Evolutionary conservation across 1,140 invertebrate species (phyloP).

Genomic region (Magallana angulata): DNA sequence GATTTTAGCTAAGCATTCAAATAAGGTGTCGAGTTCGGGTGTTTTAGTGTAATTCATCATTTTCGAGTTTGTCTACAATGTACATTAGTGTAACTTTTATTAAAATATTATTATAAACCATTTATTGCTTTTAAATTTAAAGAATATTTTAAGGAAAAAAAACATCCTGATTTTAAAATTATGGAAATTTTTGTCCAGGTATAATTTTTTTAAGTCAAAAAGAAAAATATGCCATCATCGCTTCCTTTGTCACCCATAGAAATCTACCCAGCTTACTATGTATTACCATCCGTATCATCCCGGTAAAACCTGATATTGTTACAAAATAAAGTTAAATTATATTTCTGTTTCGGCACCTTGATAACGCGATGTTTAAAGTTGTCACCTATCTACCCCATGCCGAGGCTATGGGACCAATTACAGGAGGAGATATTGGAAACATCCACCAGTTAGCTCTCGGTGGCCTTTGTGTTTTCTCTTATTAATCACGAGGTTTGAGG

Average conservation of each 20-base stretch:
- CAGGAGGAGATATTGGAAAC: constrained; percentile 14
- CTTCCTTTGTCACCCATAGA: not conserved
- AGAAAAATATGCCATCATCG: not conserved
- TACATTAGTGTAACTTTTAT: too few species aligned
- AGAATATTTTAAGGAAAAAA: too few species aligned
- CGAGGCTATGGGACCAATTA: constrained; percentile 20
- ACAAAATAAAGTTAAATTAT: constrained; percentile 31
- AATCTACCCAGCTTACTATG: not conserved
- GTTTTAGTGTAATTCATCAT: not conserved
- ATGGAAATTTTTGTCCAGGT: too few species aligned
- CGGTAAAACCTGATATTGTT: constrained; percentile 24
- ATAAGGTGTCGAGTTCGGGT: not conserved
- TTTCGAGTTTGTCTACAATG: not conserved
- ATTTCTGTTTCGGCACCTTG: constrained; percentile 11
- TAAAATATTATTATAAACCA: too few species aligned
- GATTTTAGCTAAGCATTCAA: not conserved
- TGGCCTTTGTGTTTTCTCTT: constrained; percentile 1
- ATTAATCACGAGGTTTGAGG: constrained; percentile 17
- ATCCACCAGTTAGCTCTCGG: constrained; percentile 1
- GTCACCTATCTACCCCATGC: constrained; percentile 25
- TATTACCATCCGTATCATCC: not conserved
- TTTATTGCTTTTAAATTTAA: too few species aligned
- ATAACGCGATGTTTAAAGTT: constrained; percentile 11
- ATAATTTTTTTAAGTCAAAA: not conserved
- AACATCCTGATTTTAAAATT: too few species aligned